Conservation (phyloP, 2,888 invertebrate species). For the Psylliodes chrysocephalus region DNA sequence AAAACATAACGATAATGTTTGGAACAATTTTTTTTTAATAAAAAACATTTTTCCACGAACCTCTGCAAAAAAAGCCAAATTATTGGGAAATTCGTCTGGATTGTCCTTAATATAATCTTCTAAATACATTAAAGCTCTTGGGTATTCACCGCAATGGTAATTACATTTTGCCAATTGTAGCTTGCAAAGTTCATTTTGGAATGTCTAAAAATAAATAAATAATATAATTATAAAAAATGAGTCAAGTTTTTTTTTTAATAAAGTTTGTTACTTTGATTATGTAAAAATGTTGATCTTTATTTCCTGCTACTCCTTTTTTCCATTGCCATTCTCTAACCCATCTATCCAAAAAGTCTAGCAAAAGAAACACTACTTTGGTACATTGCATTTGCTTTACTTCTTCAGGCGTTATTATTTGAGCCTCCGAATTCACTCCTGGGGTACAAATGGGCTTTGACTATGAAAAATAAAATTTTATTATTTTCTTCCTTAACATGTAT, state of each 20-base stretch:
- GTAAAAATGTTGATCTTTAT: constrained; percentile 54
- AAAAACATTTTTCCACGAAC: constrained; percentile 42
- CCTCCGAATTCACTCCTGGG: constrained; percentile 41
- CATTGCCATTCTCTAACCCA: constrained; percentile 76
- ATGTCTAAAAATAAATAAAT: constrained; percentile 27
- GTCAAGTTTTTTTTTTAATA: too few relatives aligned
- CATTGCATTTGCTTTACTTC: constrained; percentile 67
- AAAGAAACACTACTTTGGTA: constrained; percentile 76
- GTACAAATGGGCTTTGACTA: constrained; percentile 49
- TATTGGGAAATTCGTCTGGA: constrained; percentile 68
- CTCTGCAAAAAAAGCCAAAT: constrained; percentile 73
- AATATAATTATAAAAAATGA: too few relatives aligned
- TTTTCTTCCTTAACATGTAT: too few relatives aligned
- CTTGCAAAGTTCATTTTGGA: constrained; percentile 66
- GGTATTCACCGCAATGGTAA: constrained; percentile 79
- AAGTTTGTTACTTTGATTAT: constrained; percentile 33
- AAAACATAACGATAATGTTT: too few relatives aligned
- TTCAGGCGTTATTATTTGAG: constrained; percentile 46
- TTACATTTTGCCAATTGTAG: constrained; percentile 77
- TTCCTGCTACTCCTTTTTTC: constrained; percentile 51
- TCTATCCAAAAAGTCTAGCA: constrained; percentile 80
- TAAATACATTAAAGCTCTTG: constrained; percentile 79
- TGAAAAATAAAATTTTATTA: constrained; percentile 17
- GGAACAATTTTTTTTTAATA: too few relatives aligned
- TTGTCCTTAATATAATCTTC: constrained; percentile 76